Conservation (phyloP, 2,888 invertebrate species). For the Trissolcus japonicus region DNA sequence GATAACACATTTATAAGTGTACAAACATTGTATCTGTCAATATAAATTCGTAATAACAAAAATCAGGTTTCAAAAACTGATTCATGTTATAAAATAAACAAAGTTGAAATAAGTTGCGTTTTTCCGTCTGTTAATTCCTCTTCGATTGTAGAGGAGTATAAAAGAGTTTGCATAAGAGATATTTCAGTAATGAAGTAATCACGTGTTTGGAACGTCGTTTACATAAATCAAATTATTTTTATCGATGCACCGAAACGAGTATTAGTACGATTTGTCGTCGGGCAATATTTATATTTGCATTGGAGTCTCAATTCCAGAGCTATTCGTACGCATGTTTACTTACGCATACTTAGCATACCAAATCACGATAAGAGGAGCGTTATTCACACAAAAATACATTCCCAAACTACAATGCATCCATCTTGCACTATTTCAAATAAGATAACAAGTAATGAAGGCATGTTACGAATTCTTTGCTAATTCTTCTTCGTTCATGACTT, state of each 20-base stretch:
- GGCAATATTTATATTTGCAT: slow-evolving; percentile 51
- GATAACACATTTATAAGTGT: background rate
- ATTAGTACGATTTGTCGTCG: slow-evolving; percentile 44
- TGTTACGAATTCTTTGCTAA: slow-evolving; percentile 25
- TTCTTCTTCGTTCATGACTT: slow-evolving; percentile 11
- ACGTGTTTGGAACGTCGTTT: slow-evolving; percentile 27
- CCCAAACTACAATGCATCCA: slow-evolving; percentile 48
- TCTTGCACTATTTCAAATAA: slow-evolving; percentile 42
- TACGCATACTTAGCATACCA: slow-evolving; percentile 55
- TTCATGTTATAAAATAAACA: too few relatives aligned
- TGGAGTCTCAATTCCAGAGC: slow-evolving; percentile 40
- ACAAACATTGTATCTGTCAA: background rate
- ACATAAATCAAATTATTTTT: slow-evolving; percentile 48
- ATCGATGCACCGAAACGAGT: slow-evolving; percentile 45
- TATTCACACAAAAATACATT: slow-evolving; percentile 52
- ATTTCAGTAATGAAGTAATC: slow-evolving; percentile 48
- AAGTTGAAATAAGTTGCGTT: too few relatives aligned
- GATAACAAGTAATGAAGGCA: slow-evolving; percentile 45
- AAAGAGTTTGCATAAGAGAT: slow-evolving; percentile 21
- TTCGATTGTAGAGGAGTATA: background rate
- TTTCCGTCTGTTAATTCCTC: too few relatives aligned
- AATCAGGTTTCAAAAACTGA: too few relatives aligned
- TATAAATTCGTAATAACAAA: too few relatives aligned
- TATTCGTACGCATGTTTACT: slow-evolving; percentile 45
- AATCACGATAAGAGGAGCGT: slow-evolving; percentile 40